Evolutionary conservation across 2,888 invertebrate species (phyloP), one percentile per base, ranked within the genome.

Genomic region (Drosophila meridiana): DNA sequence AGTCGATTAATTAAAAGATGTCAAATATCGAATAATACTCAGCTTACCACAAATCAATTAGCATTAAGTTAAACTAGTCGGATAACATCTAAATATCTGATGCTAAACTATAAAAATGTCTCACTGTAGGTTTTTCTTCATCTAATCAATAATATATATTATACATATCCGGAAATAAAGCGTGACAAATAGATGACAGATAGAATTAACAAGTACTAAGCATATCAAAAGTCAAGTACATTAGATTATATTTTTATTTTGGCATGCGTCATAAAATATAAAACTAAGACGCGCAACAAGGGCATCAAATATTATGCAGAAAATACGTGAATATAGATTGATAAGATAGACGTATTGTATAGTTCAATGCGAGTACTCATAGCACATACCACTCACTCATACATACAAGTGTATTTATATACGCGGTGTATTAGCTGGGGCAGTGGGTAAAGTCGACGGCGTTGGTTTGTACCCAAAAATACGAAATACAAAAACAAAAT

Each of bases 401-500:
- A 55, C 38, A 38, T 40, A 28, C 4, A 47, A 28, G 3, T 38
- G 4, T 56, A 40, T 20, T 20, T 40, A 40, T 30, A 55, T 14
- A 40, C 28, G 28, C 9, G 4, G 2, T 34, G n/a, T 43, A 34
- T 28, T 61, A 58, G 68, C 78, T 61, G 60, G 56, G 69, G 55
- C 63, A 63, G 60, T 60, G 52, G 48, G 42, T 66, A 67, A 77
- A 74, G 68, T 71, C 78, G 13, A 61, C 60, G 52, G 34, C 69
- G 59, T 59, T 64, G 71, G 75, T 48, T 78, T 80, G 82, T 57
- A 82, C 80, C 69, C 73, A 61, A 68, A 65, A 56, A 47, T n/a
- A 34, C 11, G 26, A 60, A 42, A 11, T n/a, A 55, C 9, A 38
- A 56, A 40, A 36, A 66, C 47, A 60, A 45, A 42, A 50, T n/a